Evolutionary conservation across 1,140 invertebrate genomes (phyloP), one percentile per base, ranked within the genome.

Genomic region (Drosophila nannoptera): DNA sequence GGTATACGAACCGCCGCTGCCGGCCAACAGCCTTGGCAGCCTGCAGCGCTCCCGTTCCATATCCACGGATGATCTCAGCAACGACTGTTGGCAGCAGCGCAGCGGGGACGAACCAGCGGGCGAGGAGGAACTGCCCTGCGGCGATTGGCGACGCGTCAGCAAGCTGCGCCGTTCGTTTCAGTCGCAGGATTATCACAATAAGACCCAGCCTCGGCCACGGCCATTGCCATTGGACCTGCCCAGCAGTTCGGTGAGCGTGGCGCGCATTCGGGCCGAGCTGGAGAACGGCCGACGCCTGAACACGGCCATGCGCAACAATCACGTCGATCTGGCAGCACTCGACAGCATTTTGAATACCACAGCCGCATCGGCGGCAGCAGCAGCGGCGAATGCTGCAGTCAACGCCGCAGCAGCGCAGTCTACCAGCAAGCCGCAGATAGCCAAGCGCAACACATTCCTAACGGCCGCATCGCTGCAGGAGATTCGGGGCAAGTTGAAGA

Each of bases 161-260:
- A 92, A 91, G 75, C 86, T 92, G 16, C 90, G 92, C 38, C 86
- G 92, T 54, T 94, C 93, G 8, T 90, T 94, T 45, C 92, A 94
- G 78, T 92, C 92, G 22, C 71, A 83, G 63, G 75, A 75, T 38
- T 80, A 76, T 36, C 74, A 78, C 49, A 78, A 78, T 11, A 66
- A 72, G 0, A 11, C 48, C 6, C 31, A 14, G 4, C 6, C 56
- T 8, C 6, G 53, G 0, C 40, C 53, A 1, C 59, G 70, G 5
- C 67, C 84, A 7, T 91, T 89, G 48, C 90, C 91, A 5, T 77
- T 91, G 40, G 92, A 93, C 77, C 76, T 93, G 32, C 91, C 91
- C 1, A 87, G 89, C 52, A 90, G 84, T 54, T 90, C 83, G 2
- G 91, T 90, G 6, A 92, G 89, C 48, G 91, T 92, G 4, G 89